phyloP scores from a whole-genome alignment of 2,888 invertebrate genomes.

The Hanleya hanleyi region DNA sequence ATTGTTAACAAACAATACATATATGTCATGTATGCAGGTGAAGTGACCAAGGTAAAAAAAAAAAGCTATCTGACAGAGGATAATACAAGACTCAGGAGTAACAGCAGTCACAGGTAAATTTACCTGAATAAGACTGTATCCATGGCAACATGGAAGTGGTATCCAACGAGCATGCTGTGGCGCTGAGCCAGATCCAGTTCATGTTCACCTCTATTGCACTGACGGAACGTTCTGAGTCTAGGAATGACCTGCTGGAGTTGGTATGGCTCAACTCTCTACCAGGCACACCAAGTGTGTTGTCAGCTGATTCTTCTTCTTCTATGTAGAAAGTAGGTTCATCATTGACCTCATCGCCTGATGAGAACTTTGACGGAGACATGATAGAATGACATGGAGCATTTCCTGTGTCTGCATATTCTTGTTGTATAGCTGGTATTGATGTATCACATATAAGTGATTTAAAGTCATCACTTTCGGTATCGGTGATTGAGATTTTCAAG shows the following conservation, averaged over 20 bases:
- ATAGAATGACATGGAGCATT: too few species aligned
- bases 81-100: not conserved
- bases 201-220: not conserved
- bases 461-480: too few species aligned
- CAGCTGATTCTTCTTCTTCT: not conserved
- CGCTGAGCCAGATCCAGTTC: conserved; percentile 44
- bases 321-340: too few species aligned
- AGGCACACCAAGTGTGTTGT: not conserved
- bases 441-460: too few species aligned
- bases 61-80: not conserved
- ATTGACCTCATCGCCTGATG: too few species aligned
- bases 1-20: not conserved
- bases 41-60: not conserved
- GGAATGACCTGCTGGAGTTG: not conserved
- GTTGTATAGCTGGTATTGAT: too few species aligned
- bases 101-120: not conserved
- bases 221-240: not conserved
- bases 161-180: conserved; percentile 38
- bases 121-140: conserved; percentile 30
- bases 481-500: too few species aligned
- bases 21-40: not conserved
- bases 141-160: conserved; percentile 39
- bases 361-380: too few species aligned
- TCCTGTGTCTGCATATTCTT: too few species aligned
- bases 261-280: not conserved